These are phyloP conservation scores for Oligia latruncula DNA, from an alignment of 2,888 invertebrate genomes.

Conservation along the genomic window DNA sequence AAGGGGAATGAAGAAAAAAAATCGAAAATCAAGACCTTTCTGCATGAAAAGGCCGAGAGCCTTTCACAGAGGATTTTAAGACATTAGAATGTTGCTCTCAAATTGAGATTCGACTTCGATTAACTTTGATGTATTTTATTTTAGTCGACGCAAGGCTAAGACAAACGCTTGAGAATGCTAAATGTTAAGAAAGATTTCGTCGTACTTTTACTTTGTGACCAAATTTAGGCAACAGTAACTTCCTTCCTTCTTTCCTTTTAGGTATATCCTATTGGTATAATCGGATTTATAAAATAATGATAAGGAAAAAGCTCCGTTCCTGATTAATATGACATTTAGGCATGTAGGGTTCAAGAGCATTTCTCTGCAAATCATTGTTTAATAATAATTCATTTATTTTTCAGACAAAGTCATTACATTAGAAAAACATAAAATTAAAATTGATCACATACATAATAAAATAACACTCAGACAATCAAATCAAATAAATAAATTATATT, in stretches of 20 bases:
- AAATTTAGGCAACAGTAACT: conserved; percentile 25
- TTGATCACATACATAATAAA: no score
- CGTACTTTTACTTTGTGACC: conserved; percentile 49
- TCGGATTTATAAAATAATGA: neutral
- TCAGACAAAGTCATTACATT: no score
- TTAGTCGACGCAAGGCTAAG: conserved; percentile 58
- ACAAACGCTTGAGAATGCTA: conserved; percentile 65
- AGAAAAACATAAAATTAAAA: no score
- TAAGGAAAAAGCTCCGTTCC: neutral
- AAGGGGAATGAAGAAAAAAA: conserved; percentile 74
- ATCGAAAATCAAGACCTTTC: conserved; percentile 79
- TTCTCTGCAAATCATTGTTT: neutral
- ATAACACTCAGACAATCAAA: no score
- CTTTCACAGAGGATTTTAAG: conserved; percentile 76
- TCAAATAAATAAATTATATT: no score
- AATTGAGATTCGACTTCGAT: conserved; percentile 73
- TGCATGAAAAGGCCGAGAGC: conserved; percentile 72
- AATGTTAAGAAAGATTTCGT: conserved; percentile 61
- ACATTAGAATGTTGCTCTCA: conserved; percentile 75
- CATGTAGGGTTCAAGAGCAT: neutral
- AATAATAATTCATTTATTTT: no score
- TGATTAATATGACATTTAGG: conserved; percentile 4
- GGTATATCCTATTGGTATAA: conserved; percentile 22
- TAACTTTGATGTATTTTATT: conserved; percentile 76
- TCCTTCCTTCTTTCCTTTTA: no score